Percentiles rank a stretch among this genome's conserved stretches.
phyloP scores from a whole-genome alignment of 2,888 invertebrate genomes.

The Allolobophora icterica region DNA sequence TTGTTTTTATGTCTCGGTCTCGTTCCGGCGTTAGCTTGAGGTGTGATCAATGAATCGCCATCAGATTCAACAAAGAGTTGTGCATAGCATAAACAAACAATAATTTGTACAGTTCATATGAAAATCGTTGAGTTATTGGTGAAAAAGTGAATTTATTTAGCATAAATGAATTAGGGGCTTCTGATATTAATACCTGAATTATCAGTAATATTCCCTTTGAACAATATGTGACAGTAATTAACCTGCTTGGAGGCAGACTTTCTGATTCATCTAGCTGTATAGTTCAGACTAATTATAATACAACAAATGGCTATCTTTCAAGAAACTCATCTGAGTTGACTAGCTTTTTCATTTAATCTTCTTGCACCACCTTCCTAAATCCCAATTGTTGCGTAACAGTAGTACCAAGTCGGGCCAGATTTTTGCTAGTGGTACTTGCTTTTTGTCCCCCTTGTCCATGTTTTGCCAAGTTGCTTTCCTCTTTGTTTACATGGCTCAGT shows the following conservation, averaged over 20 bases:
- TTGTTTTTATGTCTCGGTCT: constrained; percentile 1
- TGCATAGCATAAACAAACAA: neutral
- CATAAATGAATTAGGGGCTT: neutral
- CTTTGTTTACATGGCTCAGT: neutral
- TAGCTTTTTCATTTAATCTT: neutral
- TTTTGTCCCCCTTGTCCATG: neutral
- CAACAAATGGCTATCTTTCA: neutral
- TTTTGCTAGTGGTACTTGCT: neutral
- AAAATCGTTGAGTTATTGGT: neutral
- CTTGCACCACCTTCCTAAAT: neutral
- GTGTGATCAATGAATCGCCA: neutral
- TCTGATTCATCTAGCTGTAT: neutral
- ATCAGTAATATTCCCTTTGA: neutral
- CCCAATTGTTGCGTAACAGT: neutral
- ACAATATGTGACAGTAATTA: neutral
- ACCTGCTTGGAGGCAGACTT: neutral
- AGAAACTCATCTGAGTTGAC: neutral
- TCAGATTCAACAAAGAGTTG: neutral
- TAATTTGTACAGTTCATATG: neutral
- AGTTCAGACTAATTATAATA: neutral
- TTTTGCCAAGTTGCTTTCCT: neutral
- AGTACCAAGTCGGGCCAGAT: neutral
- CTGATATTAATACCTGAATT: neutral
- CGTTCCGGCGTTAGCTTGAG: neutral
- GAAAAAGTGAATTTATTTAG: neutral